Evolutionary conservation across 2,888 invertebrate species (phyloP).

Genomic region (Habrosyne pyritoides): DNA sequence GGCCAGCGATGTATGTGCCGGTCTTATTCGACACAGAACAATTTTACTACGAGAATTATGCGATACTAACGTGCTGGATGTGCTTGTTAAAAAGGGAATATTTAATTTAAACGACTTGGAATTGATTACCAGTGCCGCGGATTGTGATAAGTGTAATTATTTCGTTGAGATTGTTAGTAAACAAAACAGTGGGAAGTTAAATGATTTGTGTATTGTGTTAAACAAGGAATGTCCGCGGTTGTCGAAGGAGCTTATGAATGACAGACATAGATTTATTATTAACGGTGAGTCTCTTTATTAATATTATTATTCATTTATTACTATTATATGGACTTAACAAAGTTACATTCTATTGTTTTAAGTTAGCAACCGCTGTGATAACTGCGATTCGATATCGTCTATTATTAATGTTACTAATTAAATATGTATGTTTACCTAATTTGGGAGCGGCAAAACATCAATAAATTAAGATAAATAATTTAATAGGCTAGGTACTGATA

Average conservation of each 20-base stretch:
- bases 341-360: background rate
- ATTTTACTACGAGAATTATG: constrained; percentile 85
- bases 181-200: constrained; percentile 84
- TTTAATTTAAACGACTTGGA: constrained; percentile 85
- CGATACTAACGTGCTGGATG: constrained; percentile 85
- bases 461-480: background rate
- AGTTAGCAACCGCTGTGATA: background rate
- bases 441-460: background rate
- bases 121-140: constrained; percentile 71
- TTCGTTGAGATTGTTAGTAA: constrained; percentile 85
- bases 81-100: constrained; percentile 86
- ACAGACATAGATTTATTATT: constrained; percentile 78
- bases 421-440: background rate
- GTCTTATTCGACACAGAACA: constrained; percentile 85
- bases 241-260: constrained; percentile 85
- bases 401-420: background rate
- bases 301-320: no score
- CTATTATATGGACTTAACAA: background rate
- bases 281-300: constrained; percentile 59
- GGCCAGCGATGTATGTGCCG: constrained; percentile 82
- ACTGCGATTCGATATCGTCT: background rate
- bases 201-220: constrained; percentile 85
- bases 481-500: no score
- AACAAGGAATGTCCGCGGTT: constrained; percentile 86
- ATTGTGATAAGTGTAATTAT: constrained; percentile 82